Evolutionary conservation across 2,888 invertebrate species (phyloP).

Genomic region (Digitonthophagus gazella): DNA sequence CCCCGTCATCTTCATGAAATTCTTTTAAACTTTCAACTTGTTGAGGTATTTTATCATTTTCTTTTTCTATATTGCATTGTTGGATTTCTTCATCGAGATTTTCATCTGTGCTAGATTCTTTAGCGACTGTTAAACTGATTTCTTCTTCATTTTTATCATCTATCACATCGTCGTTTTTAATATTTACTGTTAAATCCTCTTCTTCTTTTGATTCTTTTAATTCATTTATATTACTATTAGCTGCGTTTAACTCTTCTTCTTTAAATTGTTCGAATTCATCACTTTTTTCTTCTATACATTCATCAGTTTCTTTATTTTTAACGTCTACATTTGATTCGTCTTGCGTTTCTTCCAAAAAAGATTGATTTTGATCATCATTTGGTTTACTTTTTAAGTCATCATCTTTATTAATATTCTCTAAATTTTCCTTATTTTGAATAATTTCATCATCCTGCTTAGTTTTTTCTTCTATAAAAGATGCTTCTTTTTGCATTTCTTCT

Average conservation of each 20-base stretch:
- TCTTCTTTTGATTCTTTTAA: not conserved
- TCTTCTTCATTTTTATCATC: not conserved
- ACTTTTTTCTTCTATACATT: not conserved
- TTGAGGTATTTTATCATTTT: too few species aligned
- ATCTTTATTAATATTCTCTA: constrained; percentile 10
- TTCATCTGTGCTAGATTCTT: too few species aligned
- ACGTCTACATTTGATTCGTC: not conserved
- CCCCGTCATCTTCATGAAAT: too few species aligned
- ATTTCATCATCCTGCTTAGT: too few species aligned
- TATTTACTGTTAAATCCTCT: not conserved
- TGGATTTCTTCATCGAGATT: too few species aligned
- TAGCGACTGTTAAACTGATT: too few species aligned
- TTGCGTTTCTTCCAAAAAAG: not conserved
- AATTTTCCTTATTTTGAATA: constrained; percentile 7
- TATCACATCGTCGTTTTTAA: too few species aligned
- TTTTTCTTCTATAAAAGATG: not conserved
- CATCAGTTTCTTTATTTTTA: not conserved
- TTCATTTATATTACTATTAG: too few species aligned
- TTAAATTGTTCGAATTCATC: not conserved
- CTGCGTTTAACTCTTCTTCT: not conserved
- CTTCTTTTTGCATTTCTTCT: not conserved
- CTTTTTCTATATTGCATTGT: too few species aligned
- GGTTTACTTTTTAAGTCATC: not conserved
- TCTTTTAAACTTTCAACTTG: too few species aligned
- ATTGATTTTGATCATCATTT: not conserved